Evolutionary conservation across 2,888 invertebrate genomes (phyloP), one percentile per base, ranked within the genome.

Genomic region (Trachelus troglodyta): DNA sequence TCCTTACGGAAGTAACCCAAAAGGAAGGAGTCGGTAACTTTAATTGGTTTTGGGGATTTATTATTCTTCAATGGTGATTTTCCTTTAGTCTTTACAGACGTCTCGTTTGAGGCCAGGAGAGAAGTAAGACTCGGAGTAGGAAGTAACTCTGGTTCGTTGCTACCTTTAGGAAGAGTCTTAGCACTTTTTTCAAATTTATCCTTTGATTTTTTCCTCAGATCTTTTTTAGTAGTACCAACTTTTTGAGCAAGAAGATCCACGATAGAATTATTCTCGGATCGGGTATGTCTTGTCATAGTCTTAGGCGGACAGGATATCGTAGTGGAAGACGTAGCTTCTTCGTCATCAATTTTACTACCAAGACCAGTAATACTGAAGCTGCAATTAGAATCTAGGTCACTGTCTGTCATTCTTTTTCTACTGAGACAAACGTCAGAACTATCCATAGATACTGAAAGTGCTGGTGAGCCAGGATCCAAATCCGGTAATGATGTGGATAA

Each of bases 401-500:
- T 95, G 83, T 95, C 94, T 75, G 94, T 90, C 30, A 91, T 79
- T 40, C 87, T 91, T 85, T 88, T 92, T 82, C 86, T 85, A 56
- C 83, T 85, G 68, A 88, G 83, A 78, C 88, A 90, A 15, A 90
- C 83, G 76, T 90, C 90, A 0, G 88, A 81, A 75, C 90, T 94
- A 87, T 95, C 95, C 83, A 94, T 94, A 69, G 94, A 93, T 0
- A 94, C 94, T 3, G 95, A 95, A 4, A 94, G 93, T 1, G 95
- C 94, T 4, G 95, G 95, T n/a, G 95, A 95, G 40, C 94, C 93
- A 9, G 95, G 95, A 86, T 96, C 96, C 81, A 96, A 92, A 88
- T 96, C 96, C 1, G 96, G 96, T 76, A 96, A 92, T 11, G 96
- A 96, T 2, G 95, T 95, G 0, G 96, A 96, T 23, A 96, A 93